Percentiles rank a stretch among this genome's conserved stretches.
These are phyloP conservation scores for Diplazon laetatorius DNA, from an alignment of 2,888 invertebrate genomes.

Conservation along the genomic window DNA sequence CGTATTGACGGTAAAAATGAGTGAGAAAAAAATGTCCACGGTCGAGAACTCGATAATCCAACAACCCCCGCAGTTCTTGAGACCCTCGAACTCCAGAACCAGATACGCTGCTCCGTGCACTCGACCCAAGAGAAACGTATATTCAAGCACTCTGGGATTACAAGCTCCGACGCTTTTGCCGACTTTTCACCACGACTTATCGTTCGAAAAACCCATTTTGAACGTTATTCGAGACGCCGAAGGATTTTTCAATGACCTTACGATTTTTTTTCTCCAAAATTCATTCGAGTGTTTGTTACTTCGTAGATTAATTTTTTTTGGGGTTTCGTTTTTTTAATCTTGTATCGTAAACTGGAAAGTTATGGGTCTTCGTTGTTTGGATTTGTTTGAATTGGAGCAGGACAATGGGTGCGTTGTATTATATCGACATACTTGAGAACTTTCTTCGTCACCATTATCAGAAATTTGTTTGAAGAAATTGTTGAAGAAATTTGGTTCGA, in stretches of 20 bases:
- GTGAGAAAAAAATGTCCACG: not conserved
- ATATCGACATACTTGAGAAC: too few species aligned
- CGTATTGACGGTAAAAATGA: not conserved
- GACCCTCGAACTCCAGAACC: constrained; percentile 12
- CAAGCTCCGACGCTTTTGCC: not conserved
- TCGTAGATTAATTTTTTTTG: too few species aligned
- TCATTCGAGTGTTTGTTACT: too few species aligned
- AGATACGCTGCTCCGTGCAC: not conserved
- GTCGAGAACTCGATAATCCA: constrained; percentile 12
- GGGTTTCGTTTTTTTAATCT: too few species aligned
- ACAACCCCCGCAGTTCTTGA: constrained; percentile 18
- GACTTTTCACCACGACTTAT: constrained; percentile 4
- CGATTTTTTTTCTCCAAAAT: not conserved
- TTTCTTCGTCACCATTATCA: too few species aligned
- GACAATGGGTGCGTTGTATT: too few species aligned
- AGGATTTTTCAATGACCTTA: not conserved
- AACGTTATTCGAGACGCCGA: not conserved
- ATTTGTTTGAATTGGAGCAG: too few species aligned
- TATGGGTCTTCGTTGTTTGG: too few species aligned
- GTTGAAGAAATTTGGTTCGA: too few species aligned
- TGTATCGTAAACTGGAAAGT: too few species aligned
- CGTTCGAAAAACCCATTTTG: not conserved
- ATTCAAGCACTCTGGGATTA: constrained; percentile 12
- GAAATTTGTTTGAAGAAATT: too few species aligned
- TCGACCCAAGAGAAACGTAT: not conserved